Conservation (phyloP, 2,888 invertebrate species). For the Hypolimnas misippus region DNA sequence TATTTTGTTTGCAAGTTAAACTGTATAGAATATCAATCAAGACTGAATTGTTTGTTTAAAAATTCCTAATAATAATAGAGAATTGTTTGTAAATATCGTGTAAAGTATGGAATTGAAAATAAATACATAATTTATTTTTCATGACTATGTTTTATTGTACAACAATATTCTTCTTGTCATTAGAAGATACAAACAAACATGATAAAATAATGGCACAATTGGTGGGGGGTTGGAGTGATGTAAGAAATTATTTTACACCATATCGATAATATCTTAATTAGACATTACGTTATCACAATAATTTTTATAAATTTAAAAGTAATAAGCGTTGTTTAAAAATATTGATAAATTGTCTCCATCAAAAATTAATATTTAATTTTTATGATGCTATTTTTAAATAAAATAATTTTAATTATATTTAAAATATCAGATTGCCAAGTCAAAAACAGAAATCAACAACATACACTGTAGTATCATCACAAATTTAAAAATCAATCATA, state of each 20-base stretch:
- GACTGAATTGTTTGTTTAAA: conserved; percentile 78
- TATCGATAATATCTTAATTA: conserved; percentile 8
- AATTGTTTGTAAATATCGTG: conserved; percentile 67
- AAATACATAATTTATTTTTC: conserved; percentile 77
- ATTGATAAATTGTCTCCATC: not conserved
- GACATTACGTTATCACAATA: conserved; percentile 16
- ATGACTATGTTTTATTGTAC: conserved; percentile 46
- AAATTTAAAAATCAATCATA: conserved; percentile 31
- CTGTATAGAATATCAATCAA: conserved; percentile 74
- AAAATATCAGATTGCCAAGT: conserved; percentile 29
- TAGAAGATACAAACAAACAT: conserved; percentile 30
- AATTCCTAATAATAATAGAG: conserved; percentile 61
- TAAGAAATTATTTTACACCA: conserved; percentile 6
- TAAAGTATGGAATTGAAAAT: conserved; percentile 72
- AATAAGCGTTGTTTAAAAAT: not conserved
- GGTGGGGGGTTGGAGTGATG: conserved; percentile 40
- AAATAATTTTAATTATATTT: too few species aligned
- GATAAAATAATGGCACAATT: conserved; percentile 45
- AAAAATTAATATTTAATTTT: conserved; percentile 12
- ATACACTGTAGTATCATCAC: conserved; percentile 25
- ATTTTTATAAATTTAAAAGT: not conserved
- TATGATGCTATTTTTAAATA: not conserved
- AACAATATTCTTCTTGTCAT: conserved; percentile 30
- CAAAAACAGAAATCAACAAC: conserved; percentile 34
- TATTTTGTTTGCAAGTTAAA: conserved; percentile 57